Conservation (phyloP, 2,113 vertebrate species). For the Archilochus colubris region DNA sequence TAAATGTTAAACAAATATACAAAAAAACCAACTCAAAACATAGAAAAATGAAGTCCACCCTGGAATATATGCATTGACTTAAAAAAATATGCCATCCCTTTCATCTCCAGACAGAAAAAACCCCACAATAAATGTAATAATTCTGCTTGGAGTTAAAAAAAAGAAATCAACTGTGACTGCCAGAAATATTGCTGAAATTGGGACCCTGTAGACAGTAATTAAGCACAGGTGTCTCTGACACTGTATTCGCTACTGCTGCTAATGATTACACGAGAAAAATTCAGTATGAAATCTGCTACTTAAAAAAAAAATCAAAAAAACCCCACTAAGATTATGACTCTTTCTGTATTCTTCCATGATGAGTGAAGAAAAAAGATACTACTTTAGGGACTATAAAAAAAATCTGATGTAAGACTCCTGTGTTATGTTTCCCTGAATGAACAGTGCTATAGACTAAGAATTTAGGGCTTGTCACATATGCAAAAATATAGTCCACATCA, state of each 20-base stretch:
- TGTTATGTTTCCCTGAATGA: neutral
- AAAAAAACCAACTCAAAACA: neutral
- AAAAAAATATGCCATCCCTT: fast-evolving
- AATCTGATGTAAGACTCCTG: fast-evolving
- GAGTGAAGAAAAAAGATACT: neutral
- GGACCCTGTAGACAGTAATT: neutral
- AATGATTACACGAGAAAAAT: neutral
- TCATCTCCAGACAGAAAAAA: neutral
- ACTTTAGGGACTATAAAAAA: neutral
- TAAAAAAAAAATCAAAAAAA: neutral
- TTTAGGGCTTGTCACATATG: neutral
- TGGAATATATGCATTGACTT: neutral
- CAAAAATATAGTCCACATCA: neutral
- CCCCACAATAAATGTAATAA: neutral
- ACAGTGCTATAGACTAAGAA: neutral
- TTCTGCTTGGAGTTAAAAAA: neutral
- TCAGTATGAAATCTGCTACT: neutral
- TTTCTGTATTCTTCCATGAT: neutral
- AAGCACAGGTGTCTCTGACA: neutral
- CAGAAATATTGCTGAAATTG: neutral
- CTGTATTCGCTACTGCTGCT: neutral
- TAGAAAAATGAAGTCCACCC: neutral
- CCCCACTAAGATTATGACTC: neutral
- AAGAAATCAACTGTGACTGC: neutral
- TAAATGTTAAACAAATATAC: neutral